A percentile compares a stretch with the other conserved stretches of the same genome.
Conservation (phyloP, 2,113 vertebrate species). For the Spermophilus dauricus region DNA sequence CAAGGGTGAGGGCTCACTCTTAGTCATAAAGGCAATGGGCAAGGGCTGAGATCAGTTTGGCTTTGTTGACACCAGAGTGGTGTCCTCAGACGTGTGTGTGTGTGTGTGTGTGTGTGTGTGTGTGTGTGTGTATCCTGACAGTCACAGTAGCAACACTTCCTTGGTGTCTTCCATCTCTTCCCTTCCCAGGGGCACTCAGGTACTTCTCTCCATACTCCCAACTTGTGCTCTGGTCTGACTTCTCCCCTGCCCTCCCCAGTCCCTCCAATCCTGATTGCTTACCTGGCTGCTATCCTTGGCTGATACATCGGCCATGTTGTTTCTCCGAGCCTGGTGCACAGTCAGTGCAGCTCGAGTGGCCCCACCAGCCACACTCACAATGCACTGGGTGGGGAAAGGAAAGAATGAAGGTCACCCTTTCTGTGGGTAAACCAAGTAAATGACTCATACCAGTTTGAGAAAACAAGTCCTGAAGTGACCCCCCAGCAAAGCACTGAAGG, state of each 20-base stretch:
- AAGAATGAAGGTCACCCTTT: neutral
- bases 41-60: neutral
- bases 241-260: rapidly evolving
- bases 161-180: rapidly evolving
- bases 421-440: neutral
- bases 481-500: neutral
- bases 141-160: neutral
- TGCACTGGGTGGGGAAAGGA: slow-evolving; percentile 87
- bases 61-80: rapidly evolving
- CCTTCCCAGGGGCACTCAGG: neutral
- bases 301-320: slow-evolving; percentile 96
- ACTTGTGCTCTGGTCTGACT: neutral
- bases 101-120: no score
- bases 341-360: slow-evolving; percentile 96
- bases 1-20: neutral
- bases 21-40: neutral
- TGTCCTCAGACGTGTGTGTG: neutral
- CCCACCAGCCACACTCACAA: slow-evolving; percentile 95
- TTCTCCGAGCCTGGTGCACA: slow-evolving; percentile 94
- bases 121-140: neutral
- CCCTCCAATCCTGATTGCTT: neutral
- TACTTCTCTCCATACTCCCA: neutral
- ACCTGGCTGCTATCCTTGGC: slow-evolving; percentile 97
- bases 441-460: neutral
- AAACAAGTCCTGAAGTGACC: neutral